Base-by-base conservation (phyloP, 2,797 vertebrate genomes). In the Xiphophorus birchmanni region DNA sequence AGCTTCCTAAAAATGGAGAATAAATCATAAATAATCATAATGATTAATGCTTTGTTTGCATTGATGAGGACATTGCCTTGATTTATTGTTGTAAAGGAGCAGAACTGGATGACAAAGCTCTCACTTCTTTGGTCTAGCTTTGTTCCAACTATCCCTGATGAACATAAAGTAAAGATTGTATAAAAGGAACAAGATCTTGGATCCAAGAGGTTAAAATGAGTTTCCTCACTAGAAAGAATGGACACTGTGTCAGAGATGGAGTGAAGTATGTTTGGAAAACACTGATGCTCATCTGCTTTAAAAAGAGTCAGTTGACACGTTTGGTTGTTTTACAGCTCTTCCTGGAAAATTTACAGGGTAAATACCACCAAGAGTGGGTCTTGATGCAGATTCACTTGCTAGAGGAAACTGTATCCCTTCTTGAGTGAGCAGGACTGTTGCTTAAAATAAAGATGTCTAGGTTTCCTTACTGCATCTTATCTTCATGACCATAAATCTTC, bases 1-100 rank as follows among this genome's bases (percentile, higher is more conserved):
- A 87, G 85, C 86, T 84, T 84, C 82, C 89, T 78, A 73, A 86
- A 88, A 56, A 77, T 81, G 82, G 60, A 85, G 35, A 74, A 48
- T 40, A 44, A 48, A 40, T 58, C 81, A 72, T 52, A 54, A 85
- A 76, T 52, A 65, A 52, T 40, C 72, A 48, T 50, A 40, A 84
- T 74, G 74, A 29, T 65, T 44, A 1, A 82, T 73, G 82, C 83
- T 21, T 84, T 84, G 89, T 74, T 81, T 84, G 54, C 52, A 84
- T 29, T 89, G 86, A 93, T 86, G 6, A 21, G 35, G 17, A 10
- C 29, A 1, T 63, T 63, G 35, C 5, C 17, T 32, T 32, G 12
- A 15, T 63, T 18, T 18, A 6, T 35, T 15, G 32, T 35, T 63
- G 15, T 35, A 7, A 35, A 60, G 56, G 26, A 60, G n/a, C n/a